Base-by-base conservation (phyloP, 1,140 invertebrate genomes). In the Venturia canescens region DNA sequence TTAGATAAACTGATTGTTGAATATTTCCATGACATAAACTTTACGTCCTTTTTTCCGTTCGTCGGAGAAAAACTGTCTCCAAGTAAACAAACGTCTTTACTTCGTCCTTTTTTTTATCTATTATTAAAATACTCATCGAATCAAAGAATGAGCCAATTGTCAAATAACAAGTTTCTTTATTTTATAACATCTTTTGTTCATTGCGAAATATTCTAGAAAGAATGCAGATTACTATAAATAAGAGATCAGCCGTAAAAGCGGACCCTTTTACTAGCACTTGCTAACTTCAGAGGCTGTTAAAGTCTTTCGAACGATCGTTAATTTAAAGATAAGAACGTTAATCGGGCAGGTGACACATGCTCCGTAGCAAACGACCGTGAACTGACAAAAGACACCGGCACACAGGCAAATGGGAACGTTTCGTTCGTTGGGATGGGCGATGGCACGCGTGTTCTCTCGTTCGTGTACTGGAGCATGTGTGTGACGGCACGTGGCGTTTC, bases 331-430 rank as follows among this genome's bases (percentile, higher is more conserved):
- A 60, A 77, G 53, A 29, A 77, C 23, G 27, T 44, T 70, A 78
- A 78, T 71, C 48, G 71, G 66, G 67, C 80, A 81, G 80, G 80
- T 81, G 80, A 78, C 70, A 81, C 72, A 44, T 21, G 69, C 63
- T 69, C 23, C 44, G 69, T 48, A 34, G 60, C n/a, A 26, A 63
- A 63, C n/a, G 60, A 63, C 60, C 21, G 60, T 63, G 60, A 63
- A 26, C 60, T 63, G n/a, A 26, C n/a, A 63, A 63, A 23, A 63
- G n/a, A 63, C 60, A 63, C 60, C 60, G 21, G 9, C n/a, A 18
- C n/a, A 21, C 50, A 53, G 38, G 53, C 21, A 18, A n/a, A 63
- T 23, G 13, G 60, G 23, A 23, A 63, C 60, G 60, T 63, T 63
- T 63, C 60, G 21, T 63, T 63, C 21, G 23, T 63, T 63, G 23